phyloP scores from a whole-genome alignment of 2,797 vertebrate species.

The Microchirus variegatus region DNA sequence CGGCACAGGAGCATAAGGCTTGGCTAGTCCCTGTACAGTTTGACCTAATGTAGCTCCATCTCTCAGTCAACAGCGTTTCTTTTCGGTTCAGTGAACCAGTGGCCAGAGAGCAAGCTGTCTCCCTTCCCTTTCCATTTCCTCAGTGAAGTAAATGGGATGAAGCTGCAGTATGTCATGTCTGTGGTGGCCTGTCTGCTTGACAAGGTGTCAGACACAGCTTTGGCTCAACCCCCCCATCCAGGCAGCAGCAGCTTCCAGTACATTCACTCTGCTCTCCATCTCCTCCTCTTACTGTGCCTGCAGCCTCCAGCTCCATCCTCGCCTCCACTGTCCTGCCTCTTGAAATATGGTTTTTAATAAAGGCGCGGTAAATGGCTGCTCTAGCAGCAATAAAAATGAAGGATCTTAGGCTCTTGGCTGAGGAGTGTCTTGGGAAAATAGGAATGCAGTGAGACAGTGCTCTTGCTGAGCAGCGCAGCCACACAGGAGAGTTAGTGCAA shows the following conservation, averaged over 20 bases:
- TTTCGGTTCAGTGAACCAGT: constrained; percentile 70
- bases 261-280: constrained; percentile 46
- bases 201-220: constrained; percentile 76
- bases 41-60: constrained; percentile 68
- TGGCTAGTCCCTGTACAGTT: constrained; percentile 59
- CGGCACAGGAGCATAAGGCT: constrained; percentile 59
- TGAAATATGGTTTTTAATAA: constrained; percentile 87
- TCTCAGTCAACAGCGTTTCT: constrained; percentile 67
- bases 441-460: constrained; percentile 64
- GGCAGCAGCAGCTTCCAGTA: constrained; percentile 49
- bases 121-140: constrained; percentile 77
- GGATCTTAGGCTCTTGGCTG: constrained; percentile 69
- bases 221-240: constrained; percentile 45
- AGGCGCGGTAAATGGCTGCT: constrained; percentile 79
- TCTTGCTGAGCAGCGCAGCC: constrained; percentile 47
- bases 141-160: constrained; percentile 71
- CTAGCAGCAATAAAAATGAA: constrained; percentile 80
- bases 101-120: constrained; percentile 75
- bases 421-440: constrained; percentile 73
- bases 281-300: constrained; percentile 45
- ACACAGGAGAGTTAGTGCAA: constrained; percentile 43
- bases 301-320: constrained; percentile 59
- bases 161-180: constrained; percentile 80
- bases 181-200: constrained; percentile 73
- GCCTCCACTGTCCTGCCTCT: constrained; percentile 59